Conservation (phyloP, 2,888 invertebrate species). For the Pseudococcus jackbeardsleyi region DNA sequence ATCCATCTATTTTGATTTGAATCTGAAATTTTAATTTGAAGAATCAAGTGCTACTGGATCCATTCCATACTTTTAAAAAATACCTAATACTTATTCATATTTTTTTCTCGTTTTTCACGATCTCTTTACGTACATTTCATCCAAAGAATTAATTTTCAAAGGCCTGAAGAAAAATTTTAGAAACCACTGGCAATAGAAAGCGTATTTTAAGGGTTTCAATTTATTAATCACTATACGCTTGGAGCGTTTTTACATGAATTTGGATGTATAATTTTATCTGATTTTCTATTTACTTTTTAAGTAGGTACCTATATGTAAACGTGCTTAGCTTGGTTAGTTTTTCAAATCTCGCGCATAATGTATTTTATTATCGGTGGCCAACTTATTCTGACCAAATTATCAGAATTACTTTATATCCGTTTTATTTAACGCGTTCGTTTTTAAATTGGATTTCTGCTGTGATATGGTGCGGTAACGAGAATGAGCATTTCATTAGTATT, state of each 20-base stretch:
- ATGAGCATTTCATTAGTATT: slow-evolving; percentile 38
- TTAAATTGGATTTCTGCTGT: slow-evolving; percentile 48
- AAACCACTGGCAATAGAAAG: slow-evolving; percentile 5
- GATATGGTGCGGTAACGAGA: slow-evolving; percentile 30
- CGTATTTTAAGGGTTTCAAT: slow-evolving; percentile 20
- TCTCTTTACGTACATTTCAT: no score
- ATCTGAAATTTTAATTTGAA: no score
- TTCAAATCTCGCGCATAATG: not conserved
- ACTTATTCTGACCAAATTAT: slow-evolving; percentile 39
- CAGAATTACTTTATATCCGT: not conserved
- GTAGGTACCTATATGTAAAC: not conserved
- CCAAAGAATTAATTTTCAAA: no score
- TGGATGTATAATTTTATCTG: not conserved
- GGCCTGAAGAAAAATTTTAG: not conserved
- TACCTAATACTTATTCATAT: no score
- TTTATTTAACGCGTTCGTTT: slow-evolving; percentile 41
- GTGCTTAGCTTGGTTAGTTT: slow-evolving; percentile 20
- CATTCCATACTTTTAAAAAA: no score
- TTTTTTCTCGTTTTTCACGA: no score
- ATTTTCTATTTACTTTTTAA: not conserved
- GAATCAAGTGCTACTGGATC: no score
- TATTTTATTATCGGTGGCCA: not conserved
- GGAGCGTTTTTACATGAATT: slow-evolving; percentile 20
- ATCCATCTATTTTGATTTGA: no score
- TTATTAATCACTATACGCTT: slow-evolving; percentile 17